These are phyloP conservation scores for Ladona fulva DNA, from an alignment of 1,140 invertebrate genomes.

Conservation along the genomic window DNA sequence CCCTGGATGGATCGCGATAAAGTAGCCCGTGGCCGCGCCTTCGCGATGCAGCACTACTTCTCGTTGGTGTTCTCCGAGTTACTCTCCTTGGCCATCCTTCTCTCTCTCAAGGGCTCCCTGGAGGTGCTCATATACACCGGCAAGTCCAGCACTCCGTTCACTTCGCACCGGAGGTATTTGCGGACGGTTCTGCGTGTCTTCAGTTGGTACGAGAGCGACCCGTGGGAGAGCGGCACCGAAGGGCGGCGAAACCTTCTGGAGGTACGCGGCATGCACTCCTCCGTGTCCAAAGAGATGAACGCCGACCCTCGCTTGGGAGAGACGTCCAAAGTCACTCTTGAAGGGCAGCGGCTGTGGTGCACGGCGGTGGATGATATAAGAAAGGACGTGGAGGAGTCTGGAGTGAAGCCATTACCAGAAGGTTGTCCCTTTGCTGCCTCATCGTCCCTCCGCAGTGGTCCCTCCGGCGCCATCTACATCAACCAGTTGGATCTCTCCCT, in stretches of 20 bases:
- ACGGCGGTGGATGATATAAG: background rate
- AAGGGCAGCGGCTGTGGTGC: background rate
- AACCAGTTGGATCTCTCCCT: background rate
- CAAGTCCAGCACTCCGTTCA: background rate
- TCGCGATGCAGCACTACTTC: background rate
- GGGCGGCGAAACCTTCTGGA: conserved; percentile 36
- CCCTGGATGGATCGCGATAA: background rate
- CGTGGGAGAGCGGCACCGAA: conserved; percentile 35
- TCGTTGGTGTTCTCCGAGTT: background rate
- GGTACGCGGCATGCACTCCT: conserved; percentile 39
- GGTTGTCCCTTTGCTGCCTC: background rate
- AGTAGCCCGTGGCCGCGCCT: background rate
- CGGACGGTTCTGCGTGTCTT: conserved; percentile 37
- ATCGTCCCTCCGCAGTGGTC: background rate
- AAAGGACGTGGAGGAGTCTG: background rate
- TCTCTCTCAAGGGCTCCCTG: conserved; percentile 1
- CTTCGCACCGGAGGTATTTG: conserved; percentile 37
- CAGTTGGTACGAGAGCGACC: conserved; percentile 43
- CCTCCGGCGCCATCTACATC: background rate
- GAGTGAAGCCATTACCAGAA: background rate
- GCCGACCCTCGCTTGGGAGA: conserved; percentile 20
- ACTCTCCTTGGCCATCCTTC: background rate
- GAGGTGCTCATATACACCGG: conserved; percentile 4
- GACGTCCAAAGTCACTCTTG: background rate
- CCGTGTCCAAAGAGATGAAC: conserved; percentile 32